These are phyloP conservation scores for Amphiura filiformis DNA, from an alignment of 35 echinoderm and acorn worm species.

Conservation along the genomic window DNA sequence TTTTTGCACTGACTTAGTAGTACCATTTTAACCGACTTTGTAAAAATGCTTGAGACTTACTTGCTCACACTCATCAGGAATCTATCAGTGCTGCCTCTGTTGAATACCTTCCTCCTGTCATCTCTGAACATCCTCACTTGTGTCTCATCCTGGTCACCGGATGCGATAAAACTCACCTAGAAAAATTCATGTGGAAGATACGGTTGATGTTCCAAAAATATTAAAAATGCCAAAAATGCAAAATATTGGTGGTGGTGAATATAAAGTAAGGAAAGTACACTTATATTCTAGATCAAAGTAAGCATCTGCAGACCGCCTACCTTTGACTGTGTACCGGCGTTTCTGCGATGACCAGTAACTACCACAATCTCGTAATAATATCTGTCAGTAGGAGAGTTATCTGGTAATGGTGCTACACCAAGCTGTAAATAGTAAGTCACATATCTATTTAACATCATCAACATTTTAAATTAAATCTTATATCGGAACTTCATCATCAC, in stretches of 20 bases:
- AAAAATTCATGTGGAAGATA: too few species aligned
- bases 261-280: too few species aligned
- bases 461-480: neutral
- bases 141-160: slow-evolving; percentile 84
- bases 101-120: slow-evolving; percentile 64
- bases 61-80: slow-evolving; percentile 87
- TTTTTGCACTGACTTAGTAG: too few species aligned
- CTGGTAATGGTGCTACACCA: slow-evolving; percentile 63
- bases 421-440: slow-evolving; percentile 31
- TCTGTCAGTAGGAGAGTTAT: slow-evolving; percentile 59
- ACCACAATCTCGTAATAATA: slow-evolving; percentile 80
- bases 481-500: too few species aligned
- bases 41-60: too few species aligned
- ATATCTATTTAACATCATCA: neutral
- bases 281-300: too few species aligned
- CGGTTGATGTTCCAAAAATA: too few species aligned
- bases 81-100: slow-evolving; percentile 44
- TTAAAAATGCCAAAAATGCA: too few species aligned
- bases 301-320: too few species aligned
- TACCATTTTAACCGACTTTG: too few species aligned
- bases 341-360: slow-evolving; percentile 64
- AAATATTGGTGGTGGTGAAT: too few species aligned
- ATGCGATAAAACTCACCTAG: slow-evolving; percentile 78
- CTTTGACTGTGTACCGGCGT: slow-evolving; percentile 84
- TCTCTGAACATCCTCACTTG: slow-evolving; percentile 59